Base-by-base conservation (phyloP, 1,140 invertebrate genomes). In the Eriosoma lanigerum region DNA sequence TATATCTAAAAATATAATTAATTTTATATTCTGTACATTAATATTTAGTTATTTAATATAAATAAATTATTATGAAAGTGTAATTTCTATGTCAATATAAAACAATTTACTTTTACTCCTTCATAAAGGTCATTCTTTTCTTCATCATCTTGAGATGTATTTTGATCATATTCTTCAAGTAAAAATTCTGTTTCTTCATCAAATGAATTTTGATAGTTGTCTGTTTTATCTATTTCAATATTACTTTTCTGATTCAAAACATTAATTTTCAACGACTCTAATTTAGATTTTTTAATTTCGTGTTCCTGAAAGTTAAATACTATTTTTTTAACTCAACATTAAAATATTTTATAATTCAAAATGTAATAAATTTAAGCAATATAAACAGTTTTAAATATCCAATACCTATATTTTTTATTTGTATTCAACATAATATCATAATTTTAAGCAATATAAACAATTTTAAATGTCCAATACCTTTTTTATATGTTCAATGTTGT, bases 1-100 rank as follows among this genome's bases (percentile, higher is more conserved):
- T 93, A 96, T 82, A 98, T 93, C 91, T 97, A 87, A 9, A 89
- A 89, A 82, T 84, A 81, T 80, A 83, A 48, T 15, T n/a, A n/a
- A n/a, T n/a, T n/a, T n/a, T n/a, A n/a, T n/a, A n/a, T n/a, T n/a
- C n/a, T n/a, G 10, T 48, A 48, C 10, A 12, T 48, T 54, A n/a
- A 54, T 38, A 54, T 54, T 54, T 1, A n/a, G 62, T 52, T 38
- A 38, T 4, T 38, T 8, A 38, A 38, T 38, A 38, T 38, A 38
- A 38, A 38, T 8, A 38, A 38, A 38, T 38, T 4, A 38, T 8
- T 38, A 38, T 4, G 3, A 4, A 38, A 38, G 32, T 38, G 32
- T 38, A 38, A 4, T 38, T 38, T 38, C 32, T 38, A 38, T 38
- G 3, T 38, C 8, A 38, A 32, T 68, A 80, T 81, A 19, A 82